Base-by-base conservation (phyloP, 92 coral and sea anemone species). In the Porites rus region DNA sequence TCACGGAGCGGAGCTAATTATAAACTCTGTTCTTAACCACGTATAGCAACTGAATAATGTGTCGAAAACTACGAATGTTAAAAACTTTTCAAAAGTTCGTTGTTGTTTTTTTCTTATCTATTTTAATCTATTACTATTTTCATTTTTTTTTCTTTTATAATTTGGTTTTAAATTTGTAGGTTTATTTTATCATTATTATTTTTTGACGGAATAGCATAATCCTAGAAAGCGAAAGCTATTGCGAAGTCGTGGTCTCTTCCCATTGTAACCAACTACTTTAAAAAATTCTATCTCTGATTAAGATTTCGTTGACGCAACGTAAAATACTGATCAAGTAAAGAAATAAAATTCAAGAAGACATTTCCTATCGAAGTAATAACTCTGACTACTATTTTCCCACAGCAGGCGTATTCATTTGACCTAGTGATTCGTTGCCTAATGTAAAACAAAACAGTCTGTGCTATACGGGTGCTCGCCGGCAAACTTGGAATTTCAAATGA, bases 381-480 rank as follows among this genome's bases (percentile, higher is more conserved):
- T 65, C 70, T 11, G 9, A 16, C 50, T 65, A 19, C 6, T 14
- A 16, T 66, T 53, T 80, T 80, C 75, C 73, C 46, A 76, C 69
- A 21, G 80, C 17, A 14, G 38, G 80, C 68, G 83, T 50, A 72
- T 78, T 25, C 19, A 50, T 64, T 65, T 50, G 83, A 78, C 72
- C 43, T 12, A 78, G 72, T 64, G 59, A 50, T 46, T 53, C 72
- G 59, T 64, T 75, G 1, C 16, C 46, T 38, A 38, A 38, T 38
- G 18, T 63, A 77, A 62, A 63, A 53, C 62, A 62, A 21, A 61
- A 77, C 28, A 18, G 14, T 77, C 7, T 22, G 24, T 76, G 31
- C 10, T n/a, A 76, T 17, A 76, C 72, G 65, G 65, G 64, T 38
- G 59, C 72, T 78, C 31, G 28, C 46, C 46, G 46, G 51, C 72